These are phyloP conservation scores for Dicyrtomina minuta DNA, from an alignment of 2,888 invertebrate species.

Conservation along the genomic window DNA sequence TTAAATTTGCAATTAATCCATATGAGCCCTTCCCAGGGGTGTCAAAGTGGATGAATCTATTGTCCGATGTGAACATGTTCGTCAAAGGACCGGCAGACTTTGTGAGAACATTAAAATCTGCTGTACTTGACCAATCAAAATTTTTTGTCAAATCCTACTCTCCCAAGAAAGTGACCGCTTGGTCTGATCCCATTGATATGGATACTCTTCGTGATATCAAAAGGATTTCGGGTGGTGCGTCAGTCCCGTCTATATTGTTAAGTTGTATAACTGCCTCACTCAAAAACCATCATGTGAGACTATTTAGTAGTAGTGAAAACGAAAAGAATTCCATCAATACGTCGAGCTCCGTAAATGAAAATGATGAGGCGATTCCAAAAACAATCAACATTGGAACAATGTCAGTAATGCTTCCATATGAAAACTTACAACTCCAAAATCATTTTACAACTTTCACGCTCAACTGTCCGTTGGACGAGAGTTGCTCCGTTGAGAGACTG, in stretches of 20 bases:
- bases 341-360: not conserved
- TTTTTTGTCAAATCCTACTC: constrained; percentile 37
- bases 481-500: constrained; percentile 34
- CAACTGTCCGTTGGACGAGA: constrained; percentile 30
- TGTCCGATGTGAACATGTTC: constrained; percentile 38
- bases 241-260: constrained; percentile 40
- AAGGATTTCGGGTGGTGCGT: constrained; percentile 34
- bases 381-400: constrained; percentile 38
- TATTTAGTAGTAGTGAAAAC: too few relatives aligned
- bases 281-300: constrained; percentile 35
- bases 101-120: constrained; percentile 32
- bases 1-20: constrained; percentile 42
- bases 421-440: constrained; percentile 35
- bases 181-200: constrained; percentile 34
- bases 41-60: not conserved
- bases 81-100: constrained; percentile 43
- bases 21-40: constrained; percentile 38
- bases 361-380: constrained; percentile 34
- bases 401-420: constrained; percentile 46
- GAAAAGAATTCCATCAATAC: too few relatives aligned
- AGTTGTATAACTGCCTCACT: constrained; percentile 40
- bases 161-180: constrained; percentile 32
- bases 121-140: constrained; percentile 27
- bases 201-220: constrained; percentile 35
- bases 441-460: constrained; percentile 43